Evolutionary conservation across 92 coral and sea anemone genomes (phyloP), one percentile per base, ranked within the genome.

Genomic region (Palythoa heliodiscus): DNA sequence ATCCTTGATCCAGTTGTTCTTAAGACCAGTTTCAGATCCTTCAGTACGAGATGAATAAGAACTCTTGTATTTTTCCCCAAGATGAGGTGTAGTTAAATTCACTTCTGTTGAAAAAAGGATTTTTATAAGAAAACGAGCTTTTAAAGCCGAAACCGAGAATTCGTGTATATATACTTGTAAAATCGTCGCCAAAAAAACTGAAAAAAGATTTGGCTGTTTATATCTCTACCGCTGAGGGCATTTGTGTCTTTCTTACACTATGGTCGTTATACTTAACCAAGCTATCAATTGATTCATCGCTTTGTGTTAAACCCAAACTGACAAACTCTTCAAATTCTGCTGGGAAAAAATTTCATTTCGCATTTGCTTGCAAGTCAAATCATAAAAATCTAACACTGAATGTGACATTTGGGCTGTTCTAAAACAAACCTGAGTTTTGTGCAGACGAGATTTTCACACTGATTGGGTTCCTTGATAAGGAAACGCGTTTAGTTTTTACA

Each of bases 401-500:
- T 25, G 15, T 69, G 43, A 69, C 73, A 37, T 69, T 69, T 20
- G 55, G 17, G 17, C 3, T 40, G 3, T 50, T 47, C 10, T n/a
- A 80, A 64, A 66, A 66, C 84, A 23, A 43, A 80, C 84, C 84
- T 80, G 73, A n/a, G 73, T 43, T 68, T 80, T 64, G 60, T 66
- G 57, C 58, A 79, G 58, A 11, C 69, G 52, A 55, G 82, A 57
- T 79, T 64, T 63, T 48, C 47, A 11, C 60, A 11, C 70, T 80
- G 73, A 64, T 52, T 13, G 72, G 40, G 60, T 23, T 66, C 22
- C 83, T 89, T 81, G 92, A 67, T 74, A 75, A 76, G 55, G 68
- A 88, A 54, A 71, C 47, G 14, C 87, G 81, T 78, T 89, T 89
- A 71, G 87, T 86, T 83, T 86, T 88, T 76, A 89, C 92, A 52